Conservation (phyloP, 2,113 vertebrate genomes). For the Nyctereutes procyonoides region DNA sequence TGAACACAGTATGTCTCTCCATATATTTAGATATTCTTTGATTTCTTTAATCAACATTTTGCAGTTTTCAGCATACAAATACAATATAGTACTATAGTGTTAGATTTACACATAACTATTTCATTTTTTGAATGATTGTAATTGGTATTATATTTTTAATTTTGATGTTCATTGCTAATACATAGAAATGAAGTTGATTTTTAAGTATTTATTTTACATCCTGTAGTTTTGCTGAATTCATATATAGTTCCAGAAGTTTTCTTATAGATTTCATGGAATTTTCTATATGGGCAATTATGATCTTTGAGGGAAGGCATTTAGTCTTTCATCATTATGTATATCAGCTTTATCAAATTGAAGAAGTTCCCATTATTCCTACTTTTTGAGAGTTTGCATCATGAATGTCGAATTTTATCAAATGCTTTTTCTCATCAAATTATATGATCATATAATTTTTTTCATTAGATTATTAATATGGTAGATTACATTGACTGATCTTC, state of each 20-base stretch:
- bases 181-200: not conserved
- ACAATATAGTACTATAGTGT: not conserved
- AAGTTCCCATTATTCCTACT: not conserved
- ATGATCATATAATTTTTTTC: not conserved
- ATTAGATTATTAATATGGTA: not conserved
- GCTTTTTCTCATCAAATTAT: not conserved
- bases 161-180: conserved; percentile 9
- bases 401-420: conserved; percentile 14
- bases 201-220: not conserved
- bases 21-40: conserved; percentile 1
- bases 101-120: not conserved
- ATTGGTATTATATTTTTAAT: not conserved
- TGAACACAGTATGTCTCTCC: not conserved
- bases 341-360: not conserved
- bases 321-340: not conserved
- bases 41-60: conserved; percentile 38
- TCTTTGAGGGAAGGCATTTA: not conserved
- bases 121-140: conserved; percentile 1
- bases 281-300: not conserved
- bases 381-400: not conserved
- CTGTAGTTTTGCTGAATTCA: not conserved
- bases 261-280: not conserved
- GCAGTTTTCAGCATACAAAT: not conserved
- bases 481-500: not conserved
- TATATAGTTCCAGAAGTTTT: not conserved